Base-by-base conservation (phyloP, 2,113 vertebrate species). In the Oreocharis arfaki region DNA sequence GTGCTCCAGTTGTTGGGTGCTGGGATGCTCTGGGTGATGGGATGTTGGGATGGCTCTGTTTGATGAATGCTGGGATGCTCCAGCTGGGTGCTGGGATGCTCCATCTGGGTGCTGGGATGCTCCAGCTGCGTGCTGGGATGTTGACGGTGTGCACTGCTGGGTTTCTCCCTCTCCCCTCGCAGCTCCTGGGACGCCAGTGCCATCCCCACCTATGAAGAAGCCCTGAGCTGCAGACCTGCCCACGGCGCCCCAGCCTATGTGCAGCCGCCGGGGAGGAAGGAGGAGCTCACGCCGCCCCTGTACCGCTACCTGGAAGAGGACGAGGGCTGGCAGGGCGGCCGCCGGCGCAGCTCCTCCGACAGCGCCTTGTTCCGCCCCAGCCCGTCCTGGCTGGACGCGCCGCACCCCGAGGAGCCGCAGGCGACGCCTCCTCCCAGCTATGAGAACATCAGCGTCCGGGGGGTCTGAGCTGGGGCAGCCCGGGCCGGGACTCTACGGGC, bases 131-230 rank as follows among this genome's bases (percentile, higher is more conserved):
- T 17, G 5, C 35, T 69, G 53, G 55, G 46, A 35, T 37, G 19
- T 4, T 68, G 86, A 69, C 0, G 0, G 10, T 16, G 9, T 42
- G 17, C 0, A 0, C 64, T 91, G 42, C 84, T 35, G 69, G 7
- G 8, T 83, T 68, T 71, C 53, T 37, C 47, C 33, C 37, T 69
- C 57, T 81, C 65, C n/a, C 47, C 55, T 83, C 1, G 2, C 93
- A 97, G 98, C 73, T 21, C 30, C 60, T 95, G 92, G 59, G 84
- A 97, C 9, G 4, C 92, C 87, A 92, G 53, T 0, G 33, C 55
- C 75, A 80, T 98, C 37, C 97, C 98, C 47, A 97, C 97, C n/a
- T 97, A 97, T 0, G 97, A 97, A 67, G 98, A 98, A 90, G 97
- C 97, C 4, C 42, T 97, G 95, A 80, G 11, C 87, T 97, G 93